Evolutionary conservation across 1,140 invertebrate species (phyloP).

Genomic region (Drosophila yakuba): DNA sequence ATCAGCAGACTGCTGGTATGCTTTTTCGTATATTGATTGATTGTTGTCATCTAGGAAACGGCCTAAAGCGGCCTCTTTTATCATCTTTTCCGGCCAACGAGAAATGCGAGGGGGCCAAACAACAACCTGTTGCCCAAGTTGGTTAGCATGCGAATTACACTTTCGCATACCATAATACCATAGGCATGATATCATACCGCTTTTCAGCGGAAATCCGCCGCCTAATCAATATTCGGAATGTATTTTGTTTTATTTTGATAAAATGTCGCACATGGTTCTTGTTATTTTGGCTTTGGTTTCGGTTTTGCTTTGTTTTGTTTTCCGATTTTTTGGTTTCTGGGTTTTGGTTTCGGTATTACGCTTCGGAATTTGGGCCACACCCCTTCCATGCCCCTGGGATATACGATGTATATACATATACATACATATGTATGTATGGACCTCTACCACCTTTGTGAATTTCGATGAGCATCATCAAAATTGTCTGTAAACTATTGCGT

Average conservation of each 20-base stretch:
- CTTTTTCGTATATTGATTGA: background rate
- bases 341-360: slow-evolving; percentile 26
- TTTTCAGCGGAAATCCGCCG: slow-evolving; percentile 57
- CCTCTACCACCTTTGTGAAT: slow-evolving; percentile 11
- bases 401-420: too few relatives aligned
- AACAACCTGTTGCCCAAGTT: slow-evolving; percentile 18
- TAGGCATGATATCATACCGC: slow-evolving; percentile 18
- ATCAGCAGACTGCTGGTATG: background rate
- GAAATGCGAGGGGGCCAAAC: background rate
- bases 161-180: background rate
- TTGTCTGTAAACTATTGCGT: slow-evolving; percentile 59
- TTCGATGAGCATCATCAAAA: slow-evolving; percentile 21
- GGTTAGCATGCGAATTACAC: background rate
- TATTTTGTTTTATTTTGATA: slow-evolving; percentile 5
- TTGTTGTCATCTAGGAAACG: background rate
- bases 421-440: too few relatives aligned
- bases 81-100: background rate
- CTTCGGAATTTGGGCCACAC: slow-evolving; percentile 24
- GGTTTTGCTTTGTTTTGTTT: slow-evolving; percentile 1
- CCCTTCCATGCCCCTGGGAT: slow-evolving; percentile 1
- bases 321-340: slow-evolving; percentile 17
- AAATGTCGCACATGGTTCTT: slow-evolving; percentile 33
- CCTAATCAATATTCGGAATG: slow-evolving; percentile 49
- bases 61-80: background rate
- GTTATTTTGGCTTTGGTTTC: slow-evolving; percentile 16